Evolutionary conservation across 1,140 invertebrate genomes (phyloP).

Genomic region (Paramacrobiotus metropolitanus): DNA sequence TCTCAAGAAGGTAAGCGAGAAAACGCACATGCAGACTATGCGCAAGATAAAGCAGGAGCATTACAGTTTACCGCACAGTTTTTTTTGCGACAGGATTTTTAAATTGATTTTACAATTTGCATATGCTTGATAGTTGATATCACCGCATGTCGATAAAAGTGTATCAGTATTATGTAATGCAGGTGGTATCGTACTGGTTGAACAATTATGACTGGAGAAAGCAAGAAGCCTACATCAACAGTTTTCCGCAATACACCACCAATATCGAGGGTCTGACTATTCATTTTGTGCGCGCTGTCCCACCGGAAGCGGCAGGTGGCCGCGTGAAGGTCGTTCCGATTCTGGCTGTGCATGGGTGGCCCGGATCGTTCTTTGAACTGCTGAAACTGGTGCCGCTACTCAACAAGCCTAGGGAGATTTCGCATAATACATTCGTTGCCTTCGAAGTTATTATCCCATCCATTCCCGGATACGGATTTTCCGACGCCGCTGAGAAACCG

Average conservation of each 20-base stretch:
- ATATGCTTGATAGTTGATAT: no score
- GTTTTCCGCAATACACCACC: conserved; percentile 41
- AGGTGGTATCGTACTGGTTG: conserved; percentile 45
- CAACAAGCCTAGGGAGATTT: conserved; percentile 25
- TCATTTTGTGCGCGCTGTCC: conserved; percentile 30
- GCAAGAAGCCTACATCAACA: conserved; percentile 39
- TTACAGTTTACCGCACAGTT: no score
- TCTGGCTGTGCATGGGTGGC: conserved; percentile 65
- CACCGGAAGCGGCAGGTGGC: conserved; percentile 19
- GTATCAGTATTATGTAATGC: no score
- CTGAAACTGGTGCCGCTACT: conserved; percentile 48
- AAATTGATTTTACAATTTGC: no score
- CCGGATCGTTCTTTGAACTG: conserved; percentile 61
- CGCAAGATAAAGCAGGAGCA: no score
- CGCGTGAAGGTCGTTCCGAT: conserved; percentile 31
- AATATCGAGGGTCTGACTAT: conserved; percentile 42
- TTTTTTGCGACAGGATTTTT: no score
- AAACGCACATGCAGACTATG: no score
- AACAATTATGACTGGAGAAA: conserved; percentile 45
- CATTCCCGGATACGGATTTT: conserved; percentile 61
- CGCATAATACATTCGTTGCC: conserved; percentile 32
- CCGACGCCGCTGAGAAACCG: conserved; percentile 33
- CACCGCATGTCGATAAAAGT: no score
- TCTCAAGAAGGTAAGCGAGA: no score
- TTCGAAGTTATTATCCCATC: conserved; percentile 56